Evolutionary conservation across 2,797 vertebrate genomes (phyloP).

Genomic region (Sciaenops ocellatus): DNA sequence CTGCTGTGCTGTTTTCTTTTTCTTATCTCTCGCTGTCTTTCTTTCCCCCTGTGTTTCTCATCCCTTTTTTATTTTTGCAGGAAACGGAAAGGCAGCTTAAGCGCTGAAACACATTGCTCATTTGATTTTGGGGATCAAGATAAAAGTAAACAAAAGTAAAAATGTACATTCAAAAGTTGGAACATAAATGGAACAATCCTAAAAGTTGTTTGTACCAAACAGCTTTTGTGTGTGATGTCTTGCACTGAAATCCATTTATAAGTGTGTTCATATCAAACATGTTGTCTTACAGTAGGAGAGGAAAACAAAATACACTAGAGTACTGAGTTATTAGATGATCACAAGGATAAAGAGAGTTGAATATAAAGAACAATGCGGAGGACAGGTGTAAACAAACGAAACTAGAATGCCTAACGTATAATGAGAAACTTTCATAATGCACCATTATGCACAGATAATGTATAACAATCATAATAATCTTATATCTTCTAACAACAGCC

Average conservation of each 20-base stretch:
- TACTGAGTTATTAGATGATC: not conserved
- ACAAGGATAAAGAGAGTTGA: not conserved
- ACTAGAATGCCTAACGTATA: not conserved
- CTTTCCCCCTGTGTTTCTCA: constrained; percentile 23
- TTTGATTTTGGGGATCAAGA: constrained; percentile 42
- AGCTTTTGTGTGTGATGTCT: constrained; percentile 1
- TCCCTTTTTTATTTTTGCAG: constrained; percentile 5
- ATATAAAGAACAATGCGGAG: not conserved
- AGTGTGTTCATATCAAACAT: constrained; percentile 11
- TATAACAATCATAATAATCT: no score
- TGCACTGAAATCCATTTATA: not conserved
- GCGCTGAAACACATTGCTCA: constrained; percentile 12
- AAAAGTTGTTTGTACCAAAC: constrained; percentile 5
- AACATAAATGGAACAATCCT: constrained; percentile 19
- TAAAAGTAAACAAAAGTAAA: constrained; percentile 32
- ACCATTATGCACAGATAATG: no score
- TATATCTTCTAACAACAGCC: no score
- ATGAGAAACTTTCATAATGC: not conserved
- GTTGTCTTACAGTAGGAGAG: not conserved
- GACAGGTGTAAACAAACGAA: not conserved
- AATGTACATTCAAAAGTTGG: constrained; percentile 2
- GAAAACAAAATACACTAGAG: not conserved
- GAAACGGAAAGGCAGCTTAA: constrained; percentile 33
- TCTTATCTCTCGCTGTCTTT: not conserved
- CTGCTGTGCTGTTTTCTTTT: constrained; percentile 49